Evolutionary conservation across 2,888 invertebrate genomes (phyloP).

Genomic region (Noctua comes): DNA sequence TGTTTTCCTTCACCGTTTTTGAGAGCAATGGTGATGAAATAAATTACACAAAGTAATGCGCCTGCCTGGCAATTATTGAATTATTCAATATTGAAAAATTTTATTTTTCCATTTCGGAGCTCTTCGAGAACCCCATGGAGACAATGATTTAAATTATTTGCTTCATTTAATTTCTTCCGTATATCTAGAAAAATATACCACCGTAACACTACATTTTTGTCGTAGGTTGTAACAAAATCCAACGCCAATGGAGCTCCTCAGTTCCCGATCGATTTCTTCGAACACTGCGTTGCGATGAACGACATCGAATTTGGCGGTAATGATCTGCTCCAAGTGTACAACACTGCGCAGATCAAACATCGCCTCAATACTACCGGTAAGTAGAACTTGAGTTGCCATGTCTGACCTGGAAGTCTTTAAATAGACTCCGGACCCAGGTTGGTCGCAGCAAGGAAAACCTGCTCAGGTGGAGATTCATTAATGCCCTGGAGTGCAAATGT

Average conservation of each 20-base stretch:
- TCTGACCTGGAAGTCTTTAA: too few species aligned
- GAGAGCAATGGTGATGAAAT: too few species aligned
- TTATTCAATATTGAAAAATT: background rate
- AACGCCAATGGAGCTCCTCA: constrained; percentile 91
- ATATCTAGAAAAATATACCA: background rate
- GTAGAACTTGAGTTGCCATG: too few species aligned
- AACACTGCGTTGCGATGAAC: constrained; percentile 97
- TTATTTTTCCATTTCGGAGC: background rate
- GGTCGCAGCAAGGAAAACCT: too few species aligned
- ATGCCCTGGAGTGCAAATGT: too few species aligned
- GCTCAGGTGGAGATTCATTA: too few species aligned
- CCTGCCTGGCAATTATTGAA: background rate
- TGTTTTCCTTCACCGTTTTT: too few species aligned
- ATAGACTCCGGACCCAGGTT: too few species aligned
- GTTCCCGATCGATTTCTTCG: constrained; percentile 99
- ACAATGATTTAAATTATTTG: background rate
- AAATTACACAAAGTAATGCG: too few species aligned
- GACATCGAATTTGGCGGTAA: constrained; percentile 99
- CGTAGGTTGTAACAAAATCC: constrained; percentile 84
- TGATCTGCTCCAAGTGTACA: constrained; percentile 98
- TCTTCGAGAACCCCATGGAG: background rate
- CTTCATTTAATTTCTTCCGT: background rate
- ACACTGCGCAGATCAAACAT: constrained; percentile 97
- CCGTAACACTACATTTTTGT: background rate
- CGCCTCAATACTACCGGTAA: constrained; percentile 93